These are phyloP conservation scores for Zaprionus inermis DNA, from an alignment of 1,140 invertebrate species.

Conservation along the genomic window DNA sequence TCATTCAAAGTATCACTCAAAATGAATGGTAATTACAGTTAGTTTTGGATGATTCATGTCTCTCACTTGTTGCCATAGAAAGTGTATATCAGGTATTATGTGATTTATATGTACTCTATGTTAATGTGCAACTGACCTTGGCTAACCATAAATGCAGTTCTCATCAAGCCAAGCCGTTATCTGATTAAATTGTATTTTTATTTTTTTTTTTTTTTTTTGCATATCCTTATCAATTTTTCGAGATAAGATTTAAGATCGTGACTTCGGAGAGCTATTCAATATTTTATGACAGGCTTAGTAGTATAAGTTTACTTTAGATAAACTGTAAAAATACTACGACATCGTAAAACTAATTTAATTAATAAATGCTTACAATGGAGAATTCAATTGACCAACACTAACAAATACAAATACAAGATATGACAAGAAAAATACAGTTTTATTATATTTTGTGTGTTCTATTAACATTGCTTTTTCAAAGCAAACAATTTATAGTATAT, in stretches of 20 bases:
- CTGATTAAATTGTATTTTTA: neutral
- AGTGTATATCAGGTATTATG: neutral
- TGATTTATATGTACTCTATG: neutral
- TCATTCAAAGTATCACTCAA: neutral
- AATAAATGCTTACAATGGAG: too few species aligned
- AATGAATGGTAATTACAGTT: conserved; percentile 1
- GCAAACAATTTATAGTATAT: too few species aligned
- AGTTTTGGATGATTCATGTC: conserved; percentile 3
- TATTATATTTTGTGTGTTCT: too few species aligned
- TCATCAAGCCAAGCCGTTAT: neutral
- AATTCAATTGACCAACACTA: too few species aligned
- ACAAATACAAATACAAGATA: too few species aligned
- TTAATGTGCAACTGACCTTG: neutral
- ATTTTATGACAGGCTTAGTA: neutral
- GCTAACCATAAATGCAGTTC: neutral
- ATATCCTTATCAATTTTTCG: neutral
- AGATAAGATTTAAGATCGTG: neutral
- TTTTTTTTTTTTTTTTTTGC: neutral
- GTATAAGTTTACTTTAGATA: neutral
- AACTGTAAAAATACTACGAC: too few species aligned
- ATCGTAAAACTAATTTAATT: too few species aligned
- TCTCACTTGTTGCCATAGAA: neutral
- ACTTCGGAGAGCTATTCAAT: neutral
- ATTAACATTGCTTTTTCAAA: too few species aligned
- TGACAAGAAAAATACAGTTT: too few species aligned